Evolutionary conservation across 1,140 invertebrate species (phyloP), one percentile per base, ranked within the genome.

Genomic region (Leguminivora glycinivorella): DNA sequence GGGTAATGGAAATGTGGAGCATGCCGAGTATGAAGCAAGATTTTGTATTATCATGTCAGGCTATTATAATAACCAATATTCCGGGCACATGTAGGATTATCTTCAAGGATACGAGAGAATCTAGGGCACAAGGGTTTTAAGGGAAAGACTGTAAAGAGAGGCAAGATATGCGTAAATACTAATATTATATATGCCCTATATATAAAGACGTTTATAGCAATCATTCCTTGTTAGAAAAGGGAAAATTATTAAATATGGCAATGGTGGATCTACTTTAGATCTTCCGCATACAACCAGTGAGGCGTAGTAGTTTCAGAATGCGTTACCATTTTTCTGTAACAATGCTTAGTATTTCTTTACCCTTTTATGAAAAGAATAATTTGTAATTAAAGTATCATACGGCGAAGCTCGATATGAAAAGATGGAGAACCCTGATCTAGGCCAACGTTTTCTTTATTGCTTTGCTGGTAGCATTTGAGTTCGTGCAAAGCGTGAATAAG

Each of bases 401-500:
- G n/a, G 17, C 43, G 43, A 52, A 12, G 31, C n/a, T 43, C 40
- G 40, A 43, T 43, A 14, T 4, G n/a, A 43, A 52, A 52, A 19
- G n/a, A 19, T 17, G 12, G 43, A 7, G 19, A 19, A 9, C 14
- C 17, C 43, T 52, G n/a, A 52, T 63, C 58, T 63, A 29, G 26
- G 26, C 2, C 58, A 63, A 58, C 56, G 10, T 24, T 14, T 25
- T 29, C 22, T 63, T 31, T 63, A 63, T 63, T 63, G 58, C 31
- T n/a, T 63, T 19, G 56, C n/a, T 31, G 58, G 58, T 29, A 34
- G 58, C 58, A 12, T 63, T 63, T 5, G 58, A 29, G 58, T 63
- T 31, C 58, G 58, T 63, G 58, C 58, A 63, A 63, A 63, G 58
- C 58, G 58, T 63, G 58, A 63, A 63, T 17, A 63, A 63, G 58